Base-by-base conservation (phyloP, 2,888 invertebrate species). In the Alviniconcha strummeri region DNA sequence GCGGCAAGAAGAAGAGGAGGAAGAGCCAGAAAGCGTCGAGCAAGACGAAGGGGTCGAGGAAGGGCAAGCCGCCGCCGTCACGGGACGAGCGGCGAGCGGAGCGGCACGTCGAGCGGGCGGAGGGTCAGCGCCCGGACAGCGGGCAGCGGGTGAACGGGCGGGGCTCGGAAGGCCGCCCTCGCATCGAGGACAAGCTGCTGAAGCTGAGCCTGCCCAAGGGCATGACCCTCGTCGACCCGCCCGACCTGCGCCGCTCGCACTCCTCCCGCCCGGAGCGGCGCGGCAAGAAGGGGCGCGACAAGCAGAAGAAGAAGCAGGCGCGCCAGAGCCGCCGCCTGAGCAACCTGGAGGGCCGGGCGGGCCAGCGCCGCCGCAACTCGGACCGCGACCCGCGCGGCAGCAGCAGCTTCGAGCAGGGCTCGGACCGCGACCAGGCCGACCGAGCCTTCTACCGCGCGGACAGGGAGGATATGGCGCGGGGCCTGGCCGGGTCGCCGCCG, bases 141-240 rank as follows among this genome's bases (percentile, higher is more conserved):
- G 36, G 64, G 67, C 5, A 72, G 76, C 52, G 77, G 17, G 11
- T 19, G 52, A 64, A 60, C 13, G 78, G 78, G 19, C 78, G 36
- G 13, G 19, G 19, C 15, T 60, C 78, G 15, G 77, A 83, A 9
- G 81, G 82, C 19, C 76, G 76, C 6, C 76, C 82, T 75, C 82
- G 82, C 56, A 82, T 82, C 54, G 82, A 75, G 60, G 81, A 67
- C 81, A 77, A 72, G 75, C 82, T 54, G 84, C 84, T 79, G 78
- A 85, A 54, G 85, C 86, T 84, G 80, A 84, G 72, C 84, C 74
- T 82, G 83, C 85, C 75, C 83, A 84, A 36, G 76, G 85, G 77
- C 64, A 79, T 60, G 71, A 81, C 69, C 56, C 84, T 60, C 84
- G 85, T 82, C 69, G 69, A 78, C 52, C 52, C 71, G 54, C 17